Evolutionary conservation across 2,888 invertebrate species (phyloP).

Genomic region (Teinopalpus imperialis): DNA sequence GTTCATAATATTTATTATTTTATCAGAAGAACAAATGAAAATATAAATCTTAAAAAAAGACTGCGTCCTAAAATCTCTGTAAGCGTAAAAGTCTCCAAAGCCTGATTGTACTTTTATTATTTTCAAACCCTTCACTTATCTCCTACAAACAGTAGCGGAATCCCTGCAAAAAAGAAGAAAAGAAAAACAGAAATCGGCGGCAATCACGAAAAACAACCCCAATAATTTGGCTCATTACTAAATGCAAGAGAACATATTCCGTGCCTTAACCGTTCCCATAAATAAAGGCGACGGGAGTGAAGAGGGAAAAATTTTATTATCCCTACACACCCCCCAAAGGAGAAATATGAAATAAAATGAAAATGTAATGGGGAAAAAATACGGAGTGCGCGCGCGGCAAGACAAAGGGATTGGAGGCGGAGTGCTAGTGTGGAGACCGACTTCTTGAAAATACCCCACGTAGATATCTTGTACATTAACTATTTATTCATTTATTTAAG

Average conservation of each 20-base stretch:
- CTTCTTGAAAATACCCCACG: conserved; percentile 27
- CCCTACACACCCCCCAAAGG: conserved; percentile 60
- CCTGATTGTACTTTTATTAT: conserved; percentile 32
- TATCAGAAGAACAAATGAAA: conserved; percentile 7
- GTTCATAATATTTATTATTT: background rate
- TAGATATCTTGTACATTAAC: no score
- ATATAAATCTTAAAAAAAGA: conserved; percentile 27
- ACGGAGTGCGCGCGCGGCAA: conserved; percentile 65
- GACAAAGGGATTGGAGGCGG: conserved; percentile 70
- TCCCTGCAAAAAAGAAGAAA: conserved; percentile 34
- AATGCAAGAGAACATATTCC: conserved; percentile 78
- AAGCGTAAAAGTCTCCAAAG: conserved; percentile 31
- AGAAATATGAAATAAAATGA: conserved; percentile 82
- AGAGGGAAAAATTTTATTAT: conserved; percentile 80
- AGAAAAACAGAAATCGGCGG: conserved; percentile 48
- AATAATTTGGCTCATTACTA: conserved; percentile 79
- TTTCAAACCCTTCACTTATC: conserved; percentile 57
- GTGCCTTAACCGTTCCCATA: conserved; percentile 69
- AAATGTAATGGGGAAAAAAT: conserved; percentile 82
- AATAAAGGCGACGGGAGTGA: conserved; percentile 70
- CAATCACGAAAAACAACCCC: conserved; percentile 71
- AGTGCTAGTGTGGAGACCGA: conserved; percentile 42
- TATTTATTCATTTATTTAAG: no score
- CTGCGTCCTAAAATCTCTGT: conserved; percentile 33
- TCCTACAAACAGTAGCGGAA: conserved; percentile 46